Base-by-base conservation (phyloP, 1,140 invertebrate species). In the Drosophila rufa region DNA sequence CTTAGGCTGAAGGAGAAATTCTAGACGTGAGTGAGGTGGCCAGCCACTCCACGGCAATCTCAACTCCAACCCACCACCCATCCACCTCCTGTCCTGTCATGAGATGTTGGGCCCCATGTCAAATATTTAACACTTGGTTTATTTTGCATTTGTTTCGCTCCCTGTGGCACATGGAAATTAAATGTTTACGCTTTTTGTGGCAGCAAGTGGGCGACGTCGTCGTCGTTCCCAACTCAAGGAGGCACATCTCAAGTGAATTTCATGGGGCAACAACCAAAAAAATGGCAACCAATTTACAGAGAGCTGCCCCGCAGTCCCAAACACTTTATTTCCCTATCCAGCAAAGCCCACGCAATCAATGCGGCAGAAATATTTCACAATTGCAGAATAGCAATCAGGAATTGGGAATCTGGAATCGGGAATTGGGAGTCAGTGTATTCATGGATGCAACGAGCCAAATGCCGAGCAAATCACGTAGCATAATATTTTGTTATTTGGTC, bases 81-180 rank as follows among this genome's bases (percentile, higher is more conserved):
- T 40, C 25, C 42, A 33, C 43, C 17, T 12, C 17, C 17, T 33
- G 50, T 14, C 50, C 30, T 53, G 71, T 61, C 43, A 47, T 40
- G 65, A 58, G 65, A 58, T 30, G 56, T 82, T 36, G 33, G 33
- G 78, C 57, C 73, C 75, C 83, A 80, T 81, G 85, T 84, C 84
- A 89, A 89, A 89, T 89, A 89, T 89, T 89, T 89, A 89, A 89
- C 85, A 89, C 85, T 89, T 90, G 77, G 84, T 90, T 86, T 86
- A 82, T 73, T 86, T 79, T 86, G 67, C 82, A 71, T 62, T 87
- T 82, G 75, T 51, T 73, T 66, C 74, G 55, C 51, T 64, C 64
- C 58, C 68, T 51, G 53, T 78, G 77, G 64, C 78, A 83, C 70
- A 79, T 89, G 85, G 80, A 89, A 89, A 89, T 89, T 90, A 89